Percentiles rank a stretch among this genome's conserved stretches.
Conservation (phyloP, 2,797 vertebrate species). For the Cuniculus paca region DNA sequence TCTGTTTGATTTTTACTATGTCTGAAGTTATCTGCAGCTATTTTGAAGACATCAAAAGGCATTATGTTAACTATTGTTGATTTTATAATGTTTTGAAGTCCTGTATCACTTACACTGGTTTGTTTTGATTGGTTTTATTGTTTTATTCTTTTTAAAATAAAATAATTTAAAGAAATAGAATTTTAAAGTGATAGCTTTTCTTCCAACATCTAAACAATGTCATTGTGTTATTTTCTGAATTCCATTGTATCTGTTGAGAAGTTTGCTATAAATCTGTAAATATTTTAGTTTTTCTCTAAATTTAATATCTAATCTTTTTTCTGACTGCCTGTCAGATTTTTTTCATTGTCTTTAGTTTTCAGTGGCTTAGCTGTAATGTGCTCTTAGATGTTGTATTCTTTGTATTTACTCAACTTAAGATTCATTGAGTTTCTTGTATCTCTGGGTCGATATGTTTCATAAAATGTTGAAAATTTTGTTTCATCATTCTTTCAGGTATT, state of each 20-base stretch:
- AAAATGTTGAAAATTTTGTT: constrained; percentile 45
- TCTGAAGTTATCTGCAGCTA: too few relatives aligned
- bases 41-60: too few relatives aligned
- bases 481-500: neutral
- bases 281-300: constrained; percentile 1
- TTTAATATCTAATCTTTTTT: neutral
- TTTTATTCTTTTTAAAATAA: too few relatives aligned
- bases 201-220: neutral
- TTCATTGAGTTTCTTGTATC: neutral
- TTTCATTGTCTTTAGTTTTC: constrained; percentile 10
- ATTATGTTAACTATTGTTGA: too few relatives aligned
- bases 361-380: neutral
- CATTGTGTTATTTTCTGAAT: neutral
- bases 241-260: neutral
- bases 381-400: neutral
- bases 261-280: neutral
- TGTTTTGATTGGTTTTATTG: too few relatives aligned
- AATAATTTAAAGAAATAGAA: neutral
- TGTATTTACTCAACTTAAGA: neutral
- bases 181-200: neutral
- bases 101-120: too few relatives aligned
- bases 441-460: neutral
- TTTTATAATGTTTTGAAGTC: too few relatives aligned
- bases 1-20: too few relatives aligned
- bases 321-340: constrained; percentile 3